Evolutionary conservation across 2,888 invertebrate species (phyloP).

Genomic region (Entomobrya multifasciata): DNA sequence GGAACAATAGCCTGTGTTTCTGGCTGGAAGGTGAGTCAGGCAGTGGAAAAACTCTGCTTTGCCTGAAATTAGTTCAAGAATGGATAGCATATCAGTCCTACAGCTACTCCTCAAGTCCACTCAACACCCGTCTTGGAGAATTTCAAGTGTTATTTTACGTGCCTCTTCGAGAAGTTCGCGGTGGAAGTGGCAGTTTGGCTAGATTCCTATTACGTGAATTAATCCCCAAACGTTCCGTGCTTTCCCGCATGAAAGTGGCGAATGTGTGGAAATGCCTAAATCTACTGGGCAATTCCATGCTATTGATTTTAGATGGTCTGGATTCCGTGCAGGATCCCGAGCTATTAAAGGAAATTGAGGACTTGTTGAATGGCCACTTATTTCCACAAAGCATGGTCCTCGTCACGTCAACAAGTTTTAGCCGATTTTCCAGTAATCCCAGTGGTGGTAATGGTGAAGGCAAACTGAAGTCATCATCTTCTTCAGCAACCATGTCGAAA

Average conservation of each 20-base stretch:
- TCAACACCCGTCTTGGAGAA: constrained; percentile 77
- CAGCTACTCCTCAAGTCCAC: constrained; percentile 76
- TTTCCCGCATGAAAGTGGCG: constrained; percentile 76
- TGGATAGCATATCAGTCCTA: constrained; percentile 82
- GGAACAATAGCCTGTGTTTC: constrained; percentile 81
- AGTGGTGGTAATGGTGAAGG: constrained; percentile 73
- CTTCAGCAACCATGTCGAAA: constrained; percentile 57
- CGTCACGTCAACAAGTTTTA: constrained; percentile 82
- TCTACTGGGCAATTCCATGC: constrained; percentile 80
- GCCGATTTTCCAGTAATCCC: constrained; percentile 76
- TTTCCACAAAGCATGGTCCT: constrained; percentile 84
- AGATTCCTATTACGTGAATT: constrained; percentile 81
- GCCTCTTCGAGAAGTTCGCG: constrained; percentile 83
- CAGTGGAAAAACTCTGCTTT: constrained; percentile 83
- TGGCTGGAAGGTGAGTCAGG: constrained; percentile 84
- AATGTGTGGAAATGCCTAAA: constrained; percentile 80
- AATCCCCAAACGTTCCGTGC: constrained; percentile 81
- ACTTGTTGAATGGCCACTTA: constrained; percentile 83
- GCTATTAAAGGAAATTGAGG: constrained; percentile 82
- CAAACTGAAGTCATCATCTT: constrained; percentile 76
- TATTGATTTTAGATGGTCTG: constrained; percentile 84
- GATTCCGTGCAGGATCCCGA: constrained; percentile 81
- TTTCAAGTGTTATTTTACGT: constrained; percentile 82
- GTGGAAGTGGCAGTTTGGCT: constrained; percentile 81
- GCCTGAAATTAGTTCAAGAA: constrained; percentile 83